phyloP scores from a whole-genome alignment of 2,797 vertebrate genomes.

The Arrhamphus sclerolepis region DNA sequence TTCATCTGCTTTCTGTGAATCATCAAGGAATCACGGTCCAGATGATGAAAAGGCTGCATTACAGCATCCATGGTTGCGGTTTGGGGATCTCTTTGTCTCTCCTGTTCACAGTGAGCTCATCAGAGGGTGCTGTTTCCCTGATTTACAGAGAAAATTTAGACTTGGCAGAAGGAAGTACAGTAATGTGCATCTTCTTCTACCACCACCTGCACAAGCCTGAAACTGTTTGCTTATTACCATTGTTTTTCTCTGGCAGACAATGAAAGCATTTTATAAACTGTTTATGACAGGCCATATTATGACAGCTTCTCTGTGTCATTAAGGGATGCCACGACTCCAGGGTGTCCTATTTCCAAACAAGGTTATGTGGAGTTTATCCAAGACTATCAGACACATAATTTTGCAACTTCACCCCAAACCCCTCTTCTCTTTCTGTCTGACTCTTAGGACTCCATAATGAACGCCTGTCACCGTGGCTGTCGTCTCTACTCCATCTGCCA shows the following conservation, averaged over 20 bases:
- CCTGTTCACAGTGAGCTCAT: conserved; percentile 40
- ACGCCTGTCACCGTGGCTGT: conserved; percentile 94
- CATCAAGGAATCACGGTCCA: conserved; percentile 22
- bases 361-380: conserved; percentile 38
- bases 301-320: conserved; percentile 35
- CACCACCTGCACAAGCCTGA: conserved; percentile 6
- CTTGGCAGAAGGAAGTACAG: conserved; percentile 17
- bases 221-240: conserved; percentile 9
- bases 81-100: conserved; percentile 47
- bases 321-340: conserved; percentile 24
- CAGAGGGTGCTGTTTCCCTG: conserved; percentile 65
- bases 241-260: neutral
- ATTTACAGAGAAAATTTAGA: conserved; percentile 4
- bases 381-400: conserved; percentile 38
- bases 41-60: conserved; percentile 45
- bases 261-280: conserved; percentile 21
- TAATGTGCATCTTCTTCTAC: conserved; percentile 6
- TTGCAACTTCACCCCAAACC: neutral
- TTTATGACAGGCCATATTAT: conserved; percentile 34
- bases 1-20: neutral
- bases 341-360: conserved; percentile 27
- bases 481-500: conserved; percentile 97
- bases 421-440: conserved; percentile 20
- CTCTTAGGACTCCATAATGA: conserved; percentile 86
- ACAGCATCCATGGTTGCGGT: conserved; percentile 27